phyloP scores from a whole-genome alignment of 2,888 invertebrate species.

The Podotricha telesiphe region DNA sequence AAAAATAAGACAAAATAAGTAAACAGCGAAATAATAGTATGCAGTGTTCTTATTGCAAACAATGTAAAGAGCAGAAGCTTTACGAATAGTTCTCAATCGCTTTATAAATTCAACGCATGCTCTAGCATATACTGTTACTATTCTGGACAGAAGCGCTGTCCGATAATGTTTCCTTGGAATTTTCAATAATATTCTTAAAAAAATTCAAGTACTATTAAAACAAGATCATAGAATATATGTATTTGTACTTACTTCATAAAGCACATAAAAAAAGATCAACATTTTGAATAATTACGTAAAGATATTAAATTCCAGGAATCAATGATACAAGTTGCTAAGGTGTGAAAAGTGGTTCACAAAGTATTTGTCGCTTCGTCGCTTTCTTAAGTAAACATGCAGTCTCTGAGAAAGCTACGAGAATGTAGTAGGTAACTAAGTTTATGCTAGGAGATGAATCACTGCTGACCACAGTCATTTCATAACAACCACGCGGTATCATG shows the following conservation, averaged over 20 bases:
- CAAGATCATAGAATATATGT: not conserved
- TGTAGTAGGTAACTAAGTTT: conserved; percentile 43
- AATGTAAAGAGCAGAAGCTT: not conserved
- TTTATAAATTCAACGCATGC: conserved; percentile 19
- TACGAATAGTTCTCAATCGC: not conserved
- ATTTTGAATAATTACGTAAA: not conserved
- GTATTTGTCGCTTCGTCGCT: conserved; percentile 44
- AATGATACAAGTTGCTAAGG: conserved; percentile 25
- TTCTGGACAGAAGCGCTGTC: conserved; percentile 32
- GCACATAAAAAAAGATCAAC: not conserved
- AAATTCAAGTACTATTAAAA: conserved; percentile 17
- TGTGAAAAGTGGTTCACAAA: conserved; percentile 41
- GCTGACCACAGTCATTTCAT: conserved; percentile 50
- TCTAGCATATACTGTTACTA: conserved; percentile 32
- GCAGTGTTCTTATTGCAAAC: not conserved
- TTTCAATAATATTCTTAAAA: conserved; percentile 32
- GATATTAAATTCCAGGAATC: conserved; percentile 29
- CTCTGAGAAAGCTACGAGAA: conserved; percentile 44
- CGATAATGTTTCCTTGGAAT: conserved; percentile 30
- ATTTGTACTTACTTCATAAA: not conserved
- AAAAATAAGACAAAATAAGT: too few relatives aligned
- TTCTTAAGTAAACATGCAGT: conserved; percentile 44
- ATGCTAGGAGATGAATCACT: conserved; percentile 53
- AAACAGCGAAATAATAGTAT: not conserved
- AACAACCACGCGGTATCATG: conserved; percentile 46